Conservation (phyloP, 2,888 invertebrate genomes). For the Scaptomyza parva region DNA sequence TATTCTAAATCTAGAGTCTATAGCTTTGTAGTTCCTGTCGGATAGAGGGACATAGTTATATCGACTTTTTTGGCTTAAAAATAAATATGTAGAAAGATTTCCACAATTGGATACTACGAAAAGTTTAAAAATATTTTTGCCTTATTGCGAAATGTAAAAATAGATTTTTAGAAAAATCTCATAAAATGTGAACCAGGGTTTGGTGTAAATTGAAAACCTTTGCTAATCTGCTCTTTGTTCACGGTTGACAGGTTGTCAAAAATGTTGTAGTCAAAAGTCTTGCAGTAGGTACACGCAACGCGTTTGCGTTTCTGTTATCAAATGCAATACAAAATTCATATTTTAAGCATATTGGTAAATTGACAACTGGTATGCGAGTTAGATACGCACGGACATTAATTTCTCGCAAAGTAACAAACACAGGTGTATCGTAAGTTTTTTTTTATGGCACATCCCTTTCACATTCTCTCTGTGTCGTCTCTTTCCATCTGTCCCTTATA, state of each 20-base stretch:
- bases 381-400: slow-evolving; percentile 19
- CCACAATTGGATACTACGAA: too few species aligned
- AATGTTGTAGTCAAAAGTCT: not conserved
- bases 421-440: slow-evolving; percentile 38
- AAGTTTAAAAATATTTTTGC: too few species aligned
- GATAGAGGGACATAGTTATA: too few species aligned
- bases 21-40: too few species aligned
- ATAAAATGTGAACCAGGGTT: too few species aligned
- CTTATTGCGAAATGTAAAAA: too few species aligned
- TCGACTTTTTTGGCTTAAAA: too few species aligned
- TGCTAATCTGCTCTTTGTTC: too few species aligned
- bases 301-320: slow-evolving; percentile 1
- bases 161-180: too few species aligned
- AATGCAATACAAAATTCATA: slow-evolving; percentile 24
- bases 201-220: too few species aligned
- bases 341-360: slow-evolving; percentile 22
- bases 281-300: not conserved
- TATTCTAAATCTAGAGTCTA: too few species aligned
- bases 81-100: too few species aligned
- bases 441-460: slow-evolving; percentile 39
- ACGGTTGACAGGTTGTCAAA: not conserved
- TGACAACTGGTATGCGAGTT: slow-evolving; percentile 24
- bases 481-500: slow-evolving; percentile 17
- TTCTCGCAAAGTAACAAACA: slow-evolving; percentile 9
- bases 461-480: slow-evolving; percentile 53